phyloP scores from a whole-genome alignment of 2,113 vertebrate species.

The Thunnus maccoyii region DNA sequence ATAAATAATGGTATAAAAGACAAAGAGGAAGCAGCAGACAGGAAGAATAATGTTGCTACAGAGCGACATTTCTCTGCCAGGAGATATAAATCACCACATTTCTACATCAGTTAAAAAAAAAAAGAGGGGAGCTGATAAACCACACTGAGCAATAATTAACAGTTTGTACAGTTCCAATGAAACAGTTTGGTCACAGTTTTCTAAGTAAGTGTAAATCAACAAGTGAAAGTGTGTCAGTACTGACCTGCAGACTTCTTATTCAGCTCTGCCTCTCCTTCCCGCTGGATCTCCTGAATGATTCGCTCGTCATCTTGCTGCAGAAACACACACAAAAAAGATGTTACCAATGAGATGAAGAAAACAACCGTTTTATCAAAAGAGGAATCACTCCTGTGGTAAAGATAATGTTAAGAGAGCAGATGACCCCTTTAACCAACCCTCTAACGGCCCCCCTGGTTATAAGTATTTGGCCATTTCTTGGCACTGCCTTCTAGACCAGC shows the following conservation, averaged over 20 bases:
- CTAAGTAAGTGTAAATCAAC: neutral
- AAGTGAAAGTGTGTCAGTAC: neutral
- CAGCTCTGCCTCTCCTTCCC: conserved; percentile 93
- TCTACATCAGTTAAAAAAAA: neutral
- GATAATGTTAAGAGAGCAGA: neutral
- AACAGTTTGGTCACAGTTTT: neutral
- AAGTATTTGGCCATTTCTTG: conserved; percentile 32
- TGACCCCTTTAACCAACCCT: neutral
- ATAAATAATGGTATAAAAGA: conserved; percentile 32
- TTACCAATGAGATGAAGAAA: neutral
- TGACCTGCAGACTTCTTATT: conserved; percentile 91
- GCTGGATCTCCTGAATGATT: conserved; percentile 96
- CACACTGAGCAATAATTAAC: neutral
- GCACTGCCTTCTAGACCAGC: neutral
- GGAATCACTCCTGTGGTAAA: neutral
- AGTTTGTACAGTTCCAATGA: neutral
- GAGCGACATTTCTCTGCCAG: conserved; percentile 2
- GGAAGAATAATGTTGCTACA: conserved; percentile 22
- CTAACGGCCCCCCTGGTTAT: neutral
- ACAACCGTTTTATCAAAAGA: neutral
- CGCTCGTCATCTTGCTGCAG: conserved; percentile 94
- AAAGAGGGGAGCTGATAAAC: neutral
- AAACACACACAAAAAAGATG: conserved; percentile 33
- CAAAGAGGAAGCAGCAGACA: conserved; percentile 35
- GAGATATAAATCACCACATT: neutral